phyloP scores from a whole-genome alignment of 2,797 vertebrate genomes.

The Microchirus variegatus region DNA sequence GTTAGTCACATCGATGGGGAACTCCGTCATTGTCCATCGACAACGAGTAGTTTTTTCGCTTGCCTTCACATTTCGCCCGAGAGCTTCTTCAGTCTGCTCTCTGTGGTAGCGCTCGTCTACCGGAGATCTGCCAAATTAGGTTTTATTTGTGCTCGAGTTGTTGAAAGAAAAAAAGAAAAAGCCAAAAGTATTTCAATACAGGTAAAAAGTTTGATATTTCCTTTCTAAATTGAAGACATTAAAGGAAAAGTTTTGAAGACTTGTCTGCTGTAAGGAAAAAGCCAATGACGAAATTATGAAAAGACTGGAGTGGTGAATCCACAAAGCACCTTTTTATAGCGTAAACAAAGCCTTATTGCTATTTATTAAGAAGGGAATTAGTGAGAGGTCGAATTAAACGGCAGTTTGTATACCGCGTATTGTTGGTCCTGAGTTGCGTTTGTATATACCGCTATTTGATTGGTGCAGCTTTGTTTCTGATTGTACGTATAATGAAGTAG shows the following conservation, averaged over 20 bases:
- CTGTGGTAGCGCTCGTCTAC: slow-evolving; percentile 49
- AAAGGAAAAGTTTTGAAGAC: slow-evolving; percentile 36
- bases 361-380: slow-evolving; percentile 59
- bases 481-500: slow-evolving; percentile 67
- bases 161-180: slow-evolving; percentile 25
- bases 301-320: slow-evolving; percentile 42
- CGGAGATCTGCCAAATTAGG: slow-evolving; percentile 61
- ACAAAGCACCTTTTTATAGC: slow-evolving; percentile 66
- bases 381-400: slow-evolving; percentile 50
- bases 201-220: slow-evolving; percentile 30
- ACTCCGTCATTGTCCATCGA: slow-evolving; percentile 57
- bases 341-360: slow-evolving; percentile 71
- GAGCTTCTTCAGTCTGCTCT: slow-evolving; percentile 48
- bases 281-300: slow-evolving; percentile 42
- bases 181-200: slow-evolving; percentile 58
- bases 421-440: slow-evolving; percentile 49
- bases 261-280: slow-evolving; percentile 38
- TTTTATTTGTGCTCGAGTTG: slow-evolving; percentile 71
- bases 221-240: slow-evolving; percentile 25
- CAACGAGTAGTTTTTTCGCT: slow-evolving; percentile 64
- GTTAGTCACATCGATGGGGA: slow-evolving; percentile 45
- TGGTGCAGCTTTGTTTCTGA: slow-evolving; percentile 57
- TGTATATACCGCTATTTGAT: slow-evolving; percentile 71
- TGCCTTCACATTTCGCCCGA: slow-evolving; percentile 73
- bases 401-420: slow-evolving; percentile 35